A percentile compares a stretch with the other conserved stretches of the same genome.
Evolutionary conservation across 2,113 vertebrate genomes (phyloP).

Genomic region (Lampris megalopsis): DNA sequence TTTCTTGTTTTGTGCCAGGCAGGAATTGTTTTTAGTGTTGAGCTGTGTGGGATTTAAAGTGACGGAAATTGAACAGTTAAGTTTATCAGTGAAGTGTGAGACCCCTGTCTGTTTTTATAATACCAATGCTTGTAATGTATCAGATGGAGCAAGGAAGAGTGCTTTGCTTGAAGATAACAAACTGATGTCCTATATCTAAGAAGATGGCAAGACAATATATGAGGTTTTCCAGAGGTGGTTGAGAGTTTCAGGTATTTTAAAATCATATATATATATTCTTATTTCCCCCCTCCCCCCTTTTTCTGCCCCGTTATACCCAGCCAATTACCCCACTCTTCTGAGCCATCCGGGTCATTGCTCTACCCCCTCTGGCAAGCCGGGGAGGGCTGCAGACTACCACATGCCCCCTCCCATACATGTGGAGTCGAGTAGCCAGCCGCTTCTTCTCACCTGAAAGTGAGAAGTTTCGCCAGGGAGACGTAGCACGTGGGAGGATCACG

Average conservation of each 20-base stretch:
- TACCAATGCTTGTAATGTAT: constrained; percentile 12
- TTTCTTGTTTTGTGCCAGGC: not conserved
- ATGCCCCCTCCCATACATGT: too few species aligned
- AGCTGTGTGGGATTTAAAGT: not conserved
- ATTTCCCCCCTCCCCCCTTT: too few species aligned
- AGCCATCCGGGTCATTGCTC: too few species aligned
- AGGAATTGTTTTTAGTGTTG: not conserved
- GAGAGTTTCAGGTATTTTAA: constrained; percentile 86
- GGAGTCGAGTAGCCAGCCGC: too few species aligned
- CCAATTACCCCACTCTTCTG: too few species aligned
- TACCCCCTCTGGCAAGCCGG: too few species aligned
- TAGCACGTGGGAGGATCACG: too few species aligned
- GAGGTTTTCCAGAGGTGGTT: constrained; percentile 91
- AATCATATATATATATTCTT: not conserved
- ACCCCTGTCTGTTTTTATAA: not conserved
- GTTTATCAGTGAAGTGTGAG: not conserved
- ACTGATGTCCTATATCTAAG: constrained; percentile 79
- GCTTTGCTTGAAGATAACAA: constrained; percentile 82
- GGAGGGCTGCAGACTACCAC: too few species aligned
- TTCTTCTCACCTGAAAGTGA: too few species aligned
- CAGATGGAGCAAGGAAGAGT: constrained; percentile 90
- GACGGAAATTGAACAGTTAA: not conserved
- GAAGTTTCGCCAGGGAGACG: too few species aligned
- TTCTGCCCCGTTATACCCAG: too few species aligned
- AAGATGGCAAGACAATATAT: constrained; percentile 89